Conservation (phyloP, 2,797 vertebrate genomes). For the Lutjanus campechanus region DNA sequence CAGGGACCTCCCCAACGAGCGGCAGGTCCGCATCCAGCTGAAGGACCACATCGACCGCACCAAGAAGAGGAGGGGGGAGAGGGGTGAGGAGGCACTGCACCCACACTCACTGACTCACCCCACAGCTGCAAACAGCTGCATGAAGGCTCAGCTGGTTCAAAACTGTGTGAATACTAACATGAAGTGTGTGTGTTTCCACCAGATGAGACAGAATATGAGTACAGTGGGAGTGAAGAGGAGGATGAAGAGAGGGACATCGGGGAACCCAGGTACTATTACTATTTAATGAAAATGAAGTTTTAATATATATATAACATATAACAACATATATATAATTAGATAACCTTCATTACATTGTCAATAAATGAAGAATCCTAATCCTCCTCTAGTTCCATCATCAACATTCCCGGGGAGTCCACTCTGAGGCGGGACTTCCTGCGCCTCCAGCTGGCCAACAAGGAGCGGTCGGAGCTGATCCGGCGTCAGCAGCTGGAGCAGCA, state of each 20-base stretch:
- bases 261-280: conserved; percentile 80
- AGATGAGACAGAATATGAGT: conserved; percentile 98
- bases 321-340: too few species aligned
- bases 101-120: neutral
- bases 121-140: neutral
- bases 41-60: conserved; percentile 99
- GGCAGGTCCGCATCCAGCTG: conserved; percentile 98
- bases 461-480: conserved; percentile 95
- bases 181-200: conserved; percentile 45
- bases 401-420: conserved; percentile 96
- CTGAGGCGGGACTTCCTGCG: conserved; percentile 96
- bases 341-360: too few species aligned
- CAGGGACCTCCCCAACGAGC: conserved; percentile 95
- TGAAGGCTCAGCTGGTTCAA: neutral
- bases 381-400: conserved; percentile 93
- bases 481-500: conserved; percentile 98
- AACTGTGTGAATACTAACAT: neutral
- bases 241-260: conserved; percentile 96
- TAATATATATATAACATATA: too few species aligned
- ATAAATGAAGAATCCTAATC: neutral
- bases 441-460: conserved; percentile 97
- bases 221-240: conserved; percentile 97
- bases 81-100: conserved; percentile 84
- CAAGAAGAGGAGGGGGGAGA: conserved; percentile 97
- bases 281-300: too few species aligned